Base-by-base conservation (phyloP, 1,140 invertebrate species). In the Yoshiicerus persimilis region DNA sequence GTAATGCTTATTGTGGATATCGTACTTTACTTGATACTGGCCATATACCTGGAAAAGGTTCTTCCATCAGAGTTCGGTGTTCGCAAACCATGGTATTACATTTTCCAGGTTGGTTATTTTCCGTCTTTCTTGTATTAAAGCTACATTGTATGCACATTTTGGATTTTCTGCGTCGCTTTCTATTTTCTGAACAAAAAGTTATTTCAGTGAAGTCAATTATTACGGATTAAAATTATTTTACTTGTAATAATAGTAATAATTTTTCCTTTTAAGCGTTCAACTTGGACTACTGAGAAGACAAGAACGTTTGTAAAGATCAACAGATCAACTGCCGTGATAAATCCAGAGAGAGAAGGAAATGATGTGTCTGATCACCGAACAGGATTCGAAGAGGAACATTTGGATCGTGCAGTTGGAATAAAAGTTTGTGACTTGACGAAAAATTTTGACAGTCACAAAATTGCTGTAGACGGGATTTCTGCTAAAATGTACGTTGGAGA, bases 21-120 rank as follows among this genome's bases (percentile, higher is more conserved):
- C 1, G 85, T 95, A 4, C 88, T 96, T 1, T 96, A 95, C 91
- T 92, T 96, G 89, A 64, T 95, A 8, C 93, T 96, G 1, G 95
- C 96, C 1, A 93, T 96, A 89, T 94, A 93, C 84, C 93, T 94
- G 70, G 93, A 93, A 90, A 91, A 91, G 39, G 41, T 89, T 9
- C 25, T 87, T 25, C 88, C 88, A 16, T 85, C 87, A 20, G 77
- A 88, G 20, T 93, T 91, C 86, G 93, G 93, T 3, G 91, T 93
- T 11, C 90, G 91, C 9, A 91, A 92, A 86, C 92, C 92, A 0
- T 94, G 93, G 92, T 93, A 94, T 88, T 94, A 92, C 89, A 84
- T 84, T 11, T 88, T 88, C 80, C 47, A 87, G 70, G n/a, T n/a
- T n/a, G n/a, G n/a, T n/a, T n/a, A n/a, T n/a, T n/a, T n/a, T n/a